Percentiles rank a stretch among this genome's conserved stretches.
Conservation (phyloP, 2,797 vertebrate species). For the Cygnus olor region DNA sequence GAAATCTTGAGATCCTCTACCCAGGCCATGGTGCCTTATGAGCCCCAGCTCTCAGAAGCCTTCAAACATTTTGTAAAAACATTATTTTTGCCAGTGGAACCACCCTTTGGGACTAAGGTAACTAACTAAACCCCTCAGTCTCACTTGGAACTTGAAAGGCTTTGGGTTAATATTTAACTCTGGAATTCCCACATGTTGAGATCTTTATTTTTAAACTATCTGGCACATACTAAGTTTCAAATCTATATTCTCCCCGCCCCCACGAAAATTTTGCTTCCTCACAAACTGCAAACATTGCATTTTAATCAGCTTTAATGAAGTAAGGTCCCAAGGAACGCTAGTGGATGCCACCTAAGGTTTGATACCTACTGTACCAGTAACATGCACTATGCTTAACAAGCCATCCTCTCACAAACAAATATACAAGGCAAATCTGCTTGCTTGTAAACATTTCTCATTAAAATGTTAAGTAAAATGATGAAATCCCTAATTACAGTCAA, state of each 20-base stretch:
- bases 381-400: not conserved
- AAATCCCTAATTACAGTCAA: not conserved
- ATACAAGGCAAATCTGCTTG: not conserved
- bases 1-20: not conserved
- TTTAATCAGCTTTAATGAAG: not conserved
- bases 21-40: accelerated
- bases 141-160: not conserved
- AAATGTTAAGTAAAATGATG: not conserved
- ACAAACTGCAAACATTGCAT: not conserved
- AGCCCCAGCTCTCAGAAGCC: not conserved
- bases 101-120: not conserved
- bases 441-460: not conserved
- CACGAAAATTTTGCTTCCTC: not conserved
- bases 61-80: not conserved
- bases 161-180: not conserved
- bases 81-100: not conserved
- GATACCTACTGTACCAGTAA: not conserved
- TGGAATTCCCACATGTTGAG: not conserved
- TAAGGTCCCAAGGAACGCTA: not conserved
- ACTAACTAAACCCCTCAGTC: not conserved
- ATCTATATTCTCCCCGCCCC: not conserved
- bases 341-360: not conserved
- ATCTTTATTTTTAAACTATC: not conserved
- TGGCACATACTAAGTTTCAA: not conserved
- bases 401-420: not conserved